Evolutionary conservation across 2,113 vertebrate species (phyloP).

Genomic region (Corapipo altera): DNA sequence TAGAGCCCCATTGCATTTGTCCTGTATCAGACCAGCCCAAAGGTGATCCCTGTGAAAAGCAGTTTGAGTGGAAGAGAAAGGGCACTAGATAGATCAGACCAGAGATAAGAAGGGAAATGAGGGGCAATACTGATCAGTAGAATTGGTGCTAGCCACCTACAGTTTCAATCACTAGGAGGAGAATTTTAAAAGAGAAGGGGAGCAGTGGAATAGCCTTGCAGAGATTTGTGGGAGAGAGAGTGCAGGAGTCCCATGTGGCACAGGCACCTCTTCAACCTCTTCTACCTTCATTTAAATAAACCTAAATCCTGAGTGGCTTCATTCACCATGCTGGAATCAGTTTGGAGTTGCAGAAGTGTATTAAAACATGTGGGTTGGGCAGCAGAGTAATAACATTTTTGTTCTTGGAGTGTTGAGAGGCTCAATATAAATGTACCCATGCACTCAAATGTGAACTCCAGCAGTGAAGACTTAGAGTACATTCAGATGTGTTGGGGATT

Average conservation of each 20-base stretch:
- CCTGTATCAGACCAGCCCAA: neutral
- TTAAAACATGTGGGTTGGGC: neutral
- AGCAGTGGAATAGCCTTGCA: neutral
- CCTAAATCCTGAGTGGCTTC: neutral
- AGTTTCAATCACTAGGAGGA: neutral
- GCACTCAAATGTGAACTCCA: neutral
- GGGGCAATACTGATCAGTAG: accelerated
- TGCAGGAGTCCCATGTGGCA: neutral
- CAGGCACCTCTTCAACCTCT: neutral
- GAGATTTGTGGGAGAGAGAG: neutral
- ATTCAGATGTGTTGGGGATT: neutral
- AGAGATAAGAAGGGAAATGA: neutral
- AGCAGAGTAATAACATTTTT: neutral
- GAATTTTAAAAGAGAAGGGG: neutral
- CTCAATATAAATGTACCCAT: accelerated
- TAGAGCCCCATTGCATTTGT: neutral
- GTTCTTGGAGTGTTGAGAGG: neutral
- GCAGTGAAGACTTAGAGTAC: neutral
- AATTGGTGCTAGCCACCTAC: neutral
- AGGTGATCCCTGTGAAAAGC: neutral
- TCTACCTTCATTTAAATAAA: neutral
- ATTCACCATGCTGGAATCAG: accelerated
- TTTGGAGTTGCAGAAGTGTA: neutral
- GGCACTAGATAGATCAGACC: neutral
- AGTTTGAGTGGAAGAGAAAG: neutral